Evolutionary conservation across 2,888 invertebrate species (phyloP).

Genomic region (Podabrus alpinus): DNA sequence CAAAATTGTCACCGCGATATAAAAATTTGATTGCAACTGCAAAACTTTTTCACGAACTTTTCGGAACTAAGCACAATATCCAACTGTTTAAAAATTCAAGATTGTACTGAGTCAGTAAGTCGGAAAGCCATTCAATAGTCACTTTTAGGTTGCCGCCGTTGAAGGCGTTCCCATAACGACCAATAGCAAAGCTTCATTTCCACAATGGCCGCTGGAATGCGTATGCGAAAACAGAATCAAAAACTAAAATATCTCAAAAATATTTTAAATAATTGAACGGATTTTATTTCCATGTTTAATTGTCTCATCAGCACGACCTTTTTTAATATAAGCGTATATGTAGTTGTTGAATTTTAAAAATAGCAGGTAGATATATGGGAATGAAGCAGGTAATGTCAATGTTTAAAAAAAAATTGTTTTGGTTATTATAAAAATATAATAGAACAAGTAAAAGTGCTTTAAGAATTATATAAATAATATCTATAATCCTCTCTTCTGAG

Average conservation of each 20-base stretch:
- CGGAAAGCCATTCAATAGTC: not conserved
- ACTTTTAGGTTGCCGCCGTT: not conserved
- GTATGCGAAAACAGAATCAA: slow-evolving; percentile 34
- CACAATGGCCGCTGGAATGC: slow-evolving; percentile 46
- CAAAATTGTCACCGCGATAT: not conserved
- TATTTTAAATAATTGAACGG: not conserved
- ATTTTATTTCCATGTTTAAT: not conserved
- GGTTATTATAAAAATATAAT: too few species aligned
- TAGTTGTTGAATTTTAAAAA: too few species aligned
- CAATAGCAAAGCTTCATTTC: slow-evolving; percentile 37
- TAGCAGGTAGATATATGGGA: too few species aligned
- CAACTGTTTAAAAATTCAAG: not conserved
- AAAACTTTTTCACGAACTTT: not conserved
- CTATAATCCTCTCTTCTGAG: too few species aligned
- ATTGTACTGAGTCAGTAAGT: not conserved
- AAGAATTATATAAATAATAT: too few species aligned
- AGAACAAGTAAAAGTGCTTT: too few species aligned
- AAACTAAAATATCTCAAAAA: not conserved
- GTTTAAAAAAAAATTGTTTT: not conserved
- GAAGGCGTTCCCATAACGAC: slow-evolving; percentile 28
- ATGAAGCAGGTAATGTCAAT: not conserved
- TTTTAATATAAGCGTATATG: too few species aligned
- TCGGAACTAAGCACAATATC: not conserved
- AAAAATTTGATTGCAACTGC: not conserved
- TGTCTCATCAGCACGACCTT: not conserved